These are phyloP conservation scores for Tachycineta bicolor DNA, from an alignment of 2,113 vertebrate genomes.

Conservation along the genomic window DNA sequence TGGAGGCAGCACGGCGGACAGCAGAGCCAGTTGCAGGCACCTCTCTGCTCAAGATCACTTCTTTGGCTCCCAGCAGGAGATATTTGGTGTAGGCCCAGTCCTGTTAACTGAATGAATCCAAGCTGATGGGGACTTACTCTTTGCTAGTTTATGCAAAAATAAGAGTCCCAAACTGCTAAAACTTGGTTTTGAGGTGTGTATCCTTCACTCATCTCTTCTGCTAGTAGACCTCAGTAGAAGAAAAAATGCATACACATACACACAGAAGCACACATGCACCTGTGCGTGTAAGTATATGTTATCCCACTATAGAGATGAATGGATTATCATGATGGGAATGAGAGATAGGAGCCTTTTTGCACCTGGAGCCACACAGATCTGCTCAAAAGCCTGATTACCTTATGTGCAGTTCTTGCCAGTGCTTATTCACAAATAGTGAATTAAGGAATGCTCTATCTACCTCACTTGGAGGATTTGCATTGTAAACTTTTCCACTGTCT, in stretches of 20 bases:
- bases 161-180: neutral
- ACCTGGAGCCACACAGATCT: neutral
- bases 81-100: neutral
- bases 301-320: neutral
- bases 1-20: neutral
- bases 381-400: neutral
- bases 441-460: neutral
- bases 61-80: neutral
- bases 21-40: neutral
- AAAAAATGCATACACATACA: neutral
- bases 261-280: neutral
- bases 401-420: neutral
- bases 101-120: neutral
- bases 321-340: neutral
- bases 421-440: neutral
- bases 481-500: neutral
- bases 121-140: neutral
- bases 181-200: neutral
- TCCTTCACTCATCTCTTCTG: neutral
- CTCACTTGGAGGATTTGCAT: neutral
- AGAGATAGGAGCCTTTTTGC: neutral
- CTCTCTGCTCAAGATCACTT: neutral
- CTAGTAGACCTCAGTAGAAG: neutral
- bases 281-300: neutral
- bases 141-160: neutral